Conservation (phyloP, 2,797 vertebrate species). For the Agapornis canus region DNA sequence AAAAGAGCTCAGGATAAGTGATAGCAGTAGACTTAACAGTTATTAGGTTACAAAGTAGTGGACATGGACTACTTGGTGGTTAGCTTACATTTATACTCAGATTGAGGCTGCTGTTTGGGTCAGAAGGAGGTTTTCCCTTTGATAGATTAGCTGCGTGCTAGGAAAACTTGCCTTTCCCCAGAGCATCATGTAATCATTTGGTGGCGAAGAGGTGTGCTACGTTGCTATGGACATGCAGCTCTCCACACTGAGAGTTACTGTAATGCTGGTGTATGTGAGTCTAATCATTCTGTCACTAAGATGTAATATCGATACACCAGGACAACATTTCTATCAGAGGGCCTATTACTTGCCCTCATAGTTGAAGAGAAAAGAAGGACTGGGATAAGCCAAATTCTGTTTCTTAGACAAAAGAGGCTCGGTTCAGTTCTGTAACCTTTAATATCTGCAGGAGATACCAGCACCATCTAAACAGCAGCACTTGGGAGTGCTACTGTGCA, state of each 20-base stretch:
- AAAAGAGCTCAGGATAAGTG: neutral
- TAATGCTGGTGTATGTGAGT: neutral
- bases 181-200: slow-evolving; percentile 28
- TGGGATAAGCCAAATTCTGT: neutral
- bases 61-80: neutral
- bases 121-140: slow-evolving; percentile 6
- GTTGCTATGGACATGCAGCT: neutral
- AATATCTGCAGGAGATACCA: rapidly evolving
- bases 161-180: slow-evolving; percentile 48
- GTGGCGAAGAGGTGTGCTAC: neutral
- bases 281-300: neutral
- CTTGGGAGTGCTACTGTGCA: rapidly evolving
- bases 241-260: neutral
- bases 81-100: neutral
- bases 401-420: neutral
- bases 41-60: neutral
- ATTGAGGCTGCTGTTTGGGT: slow-evolving; percentile 2
- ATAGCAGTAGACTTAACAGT: neutral
- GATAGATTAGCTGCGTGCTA: slow-evolving; percentile 4
- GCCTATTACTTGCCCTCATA: neutral
- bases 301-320: neutral
- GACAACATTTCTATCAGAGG: neutral
- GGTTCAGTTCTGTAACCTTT: neutral
- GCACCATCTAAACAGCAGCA: rapidly evolving
- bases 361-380: neutral